phyloP scores from a whole-genome alignment of 2,888 invertebrate species.

The Sabatieria punctata region DNA sequence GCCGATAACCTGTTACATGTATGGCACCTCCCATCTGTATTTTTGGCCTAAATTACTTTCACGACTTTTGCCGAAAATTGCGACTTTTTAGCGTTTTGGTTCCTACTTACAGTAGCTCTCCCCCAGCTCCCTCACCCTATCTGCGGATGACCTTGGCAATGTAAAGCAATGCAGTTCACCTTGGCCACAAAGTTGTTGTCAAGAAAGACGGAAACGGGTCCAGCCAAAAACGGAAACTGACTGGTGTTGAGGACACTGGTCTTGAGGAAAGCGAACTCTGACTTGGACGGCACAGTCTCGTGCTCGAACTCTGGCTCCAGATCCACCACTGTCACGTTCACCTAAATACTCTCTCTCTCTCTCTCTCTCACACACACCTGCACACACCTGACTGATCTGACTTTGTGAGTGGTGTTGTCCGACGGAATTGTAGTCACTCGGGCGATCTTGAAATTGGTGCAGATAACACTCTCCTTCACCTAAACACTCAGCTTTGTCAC shows the following conservation, averaged over 20 bases:
- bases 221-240: conserved; percentile 17
- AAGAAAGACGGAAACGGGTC: conserved; percentile 19
- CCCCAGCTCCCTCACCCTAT: no score
- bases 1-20: no score
- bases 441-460: conserved; percentile 23
- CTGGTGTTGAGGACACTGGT: conserved; percentile 18
- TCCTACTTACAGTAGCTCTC: no score
- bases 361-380: conserved; percentile 15
- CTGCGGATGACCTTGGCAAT: no score
- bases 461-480: conserved; percentile 21
- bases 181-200: conserved; percentile 25
- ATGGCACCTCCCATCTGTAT: no score
- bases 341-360: no score
- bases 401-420: conserved; percentile 23
- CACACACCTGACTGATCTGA: conserved; percentile 10
- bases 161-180: conserved; percentile 28
- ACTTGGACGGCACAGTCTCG: conserved; percentile 10
- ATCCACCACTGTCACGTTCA: conserved; percentile 15
- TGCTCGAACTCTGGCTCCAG: neutral
- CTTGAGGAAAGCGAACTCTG: conserved; percentile 18
- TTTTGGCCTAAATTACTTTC: no score
- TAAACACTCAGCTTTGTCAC: no score
- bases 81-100: no score
- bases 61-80: no score
- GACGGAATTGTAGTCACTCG: conserved; percentile 21